Evolutionary conservation across 2,888 invertebrate genomes (phyloP), one percentile per base, ranked within the genome.

Genomic region (Frankliniella intonsa): DNA sequence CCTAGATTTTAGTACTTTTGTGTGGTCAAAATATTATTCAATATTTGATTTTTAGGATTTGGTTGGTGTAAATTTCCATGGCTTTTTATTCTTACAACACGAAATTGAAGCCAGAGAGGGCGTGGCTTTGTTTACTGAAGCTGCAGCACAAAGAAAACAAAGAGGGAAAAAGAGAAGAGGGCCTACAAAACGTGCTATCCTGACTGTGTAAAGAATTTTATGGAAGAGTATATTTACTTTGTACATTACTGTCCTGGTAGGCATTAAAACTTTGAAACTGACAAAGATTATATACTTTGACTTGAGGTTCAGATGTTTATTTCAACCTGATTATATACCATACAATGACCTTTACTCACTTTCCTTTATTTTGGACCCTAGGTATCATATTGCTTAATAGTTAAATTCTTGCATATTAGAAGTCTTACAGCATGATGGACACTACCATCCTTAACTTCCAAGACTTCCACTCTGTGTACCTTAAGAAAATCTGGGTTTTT

Each of bases 51-150:
- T 91, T 22, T 89, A 97, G 92, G 95, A 97, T 87, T 90, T 92
- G 86, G 91, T 96, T 80, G 97, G 97, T 8, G 94, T 92, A 87
- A 98, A 98, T 89, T 88, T 94, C 84, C 94, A 95, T 87, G 95
- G 94, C 0, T 89, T 98, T 86, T 91, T 92, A 83, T 93, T 94
- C 88, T 86, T 96, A 81, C 94, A 94, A 86, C 91, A 92, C 82
- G 92, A 93, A 84, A 90, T 94, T 17, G 96, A 96, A 88, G 92
- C 93, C 84, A 90, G 91, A 1, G 93, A 94, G 85, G 92, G 93
- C 81, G 91, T 95, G 49, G 92, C 92, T 85, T 88, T 96, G 84
- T 97, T 97, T 89, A 90, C 90, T 83, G 96, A 96, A 85, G 94
- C 94, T 0, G 92, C 92, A 0, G 88, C 90, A 81, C 90, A 90